Conservation (phyloP, 2,888 invertebrate genomes). For the Trichogramma evanescens region DNA sequence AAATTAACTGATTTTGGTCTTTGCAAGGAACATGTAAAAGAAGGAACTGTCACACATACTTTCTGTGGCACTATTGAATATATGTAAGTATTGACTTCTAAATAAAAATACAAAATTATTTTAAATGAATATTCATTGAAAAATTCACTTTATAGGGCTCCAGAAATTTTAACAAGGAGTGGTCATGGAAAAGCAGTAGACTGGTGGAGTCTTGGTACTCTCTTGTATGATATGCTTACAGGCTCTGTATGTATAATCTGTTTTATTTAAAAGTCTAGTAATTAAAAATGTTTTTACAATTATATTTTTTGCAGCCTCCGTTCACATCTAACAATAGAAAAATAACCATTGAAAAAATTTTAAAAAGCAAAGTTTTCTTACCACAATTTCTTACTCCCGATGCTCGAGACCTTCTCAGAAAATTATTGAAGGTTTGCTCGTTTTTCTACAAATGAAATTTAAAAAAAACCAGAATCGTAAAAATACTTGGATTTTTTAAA, state of each 20-base stretch:
- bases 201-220: conserved; percentile 99
- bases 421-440: conserved; percentile 68
- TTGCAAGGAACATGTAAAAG: conserved; percentile 52
- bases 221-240: conserved; percentile 98
- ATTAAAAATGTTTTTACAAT: neutral
- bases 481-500: neutral
- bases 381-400: conserved; percentile 94
- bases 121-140: neutral
- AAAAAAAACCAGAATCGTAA: neutral
- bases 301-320: conserved; percentile 65
- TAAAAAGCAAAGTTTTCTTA: conserved; percentile 88
- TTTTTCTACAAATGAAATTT: neutral
- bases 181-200: conserved; percentile 99
- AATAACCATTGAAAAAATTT: conserved; percentile 97
- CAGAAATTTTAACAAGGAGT: conserved; percentile 92
- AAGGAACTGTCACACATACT: conserved; percentile 89
- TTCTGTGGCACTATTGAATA: conserved; percentile 99
- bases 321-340: conserved; percentile 96
- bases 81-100: conserved; percentile 62
- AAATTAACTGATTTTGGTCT: conserved; percentile 44
- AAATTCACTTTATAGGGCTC: conserved; percentile 66
- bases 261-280: neutral
- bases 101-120: neutral
- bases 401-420: conserved; percentile 87
- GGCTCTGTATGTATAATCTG: conserved; percentile 66